These are phyloP conservation scores for Anthonomus grandis DNA, from an alignment of 1,140 invertebrate species.

Conservation along the genomic window DNA sequence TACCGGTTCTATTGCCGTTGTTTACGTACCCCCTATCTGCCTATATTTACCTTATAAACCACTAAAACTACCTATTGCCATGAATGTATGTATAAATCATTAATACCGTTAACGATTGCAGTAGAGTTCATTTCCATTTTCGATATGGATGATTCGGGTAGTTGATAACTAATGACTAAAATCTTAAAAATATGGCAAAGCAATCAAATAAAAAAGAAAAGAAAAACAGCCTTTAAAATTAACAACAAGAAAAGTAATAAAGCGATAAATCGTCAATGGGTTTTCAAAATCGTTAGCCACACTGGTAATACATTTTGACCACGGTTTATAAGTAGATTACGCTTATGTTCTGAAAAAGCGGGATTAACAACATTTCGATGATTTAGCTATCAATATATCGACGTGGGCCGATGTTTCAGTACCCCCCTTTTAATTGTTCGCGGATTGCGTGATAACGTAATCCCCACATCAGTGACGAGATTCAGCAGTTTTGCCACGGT, in stretches of 20 bases:
- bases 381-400: constrained; percentile 11
- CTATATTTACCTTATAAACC: constrained; percentile 9
- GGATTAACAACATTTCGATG: neutral
- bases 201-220: too few relatives aligned
- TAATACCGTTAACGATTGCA: constrained; percentile 5
- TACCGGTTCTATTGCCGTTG: constrained; percentile 14
- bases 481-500: constrained; percentile 13
- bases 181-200: too few relatives aligned
- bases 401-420: constrained; percentile 1
- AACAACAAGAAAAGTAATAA: too few relatives aligned
- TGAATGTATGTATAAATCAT: constrained; percentile 14
- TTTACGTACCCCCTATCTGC: constrained; percentile 17
- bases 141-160: neutral
- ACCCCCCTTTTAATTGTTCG: constrained; percentile 13
- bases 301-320: neutral
- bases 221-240: too few relatives aligned
- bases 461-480: constrained; percentile 15
- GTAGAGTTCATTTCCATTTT: constrained; percentile 1
- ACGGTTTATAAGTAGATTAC: neutral
- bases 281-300: too few relatives aligned
- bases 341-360: neutral
- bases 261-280: too few relatives aligned
- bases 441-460: constrained; percentile 11
- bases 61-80: constrained; percentile 8
- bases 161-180: too few relatives aligned